A percentile compares a stretch with the other conserved stretches of the same genome.
Conservation (phyloP, 2,797 vertebrate genomes). For the Hoplostethus mediterraneus region DNA sequence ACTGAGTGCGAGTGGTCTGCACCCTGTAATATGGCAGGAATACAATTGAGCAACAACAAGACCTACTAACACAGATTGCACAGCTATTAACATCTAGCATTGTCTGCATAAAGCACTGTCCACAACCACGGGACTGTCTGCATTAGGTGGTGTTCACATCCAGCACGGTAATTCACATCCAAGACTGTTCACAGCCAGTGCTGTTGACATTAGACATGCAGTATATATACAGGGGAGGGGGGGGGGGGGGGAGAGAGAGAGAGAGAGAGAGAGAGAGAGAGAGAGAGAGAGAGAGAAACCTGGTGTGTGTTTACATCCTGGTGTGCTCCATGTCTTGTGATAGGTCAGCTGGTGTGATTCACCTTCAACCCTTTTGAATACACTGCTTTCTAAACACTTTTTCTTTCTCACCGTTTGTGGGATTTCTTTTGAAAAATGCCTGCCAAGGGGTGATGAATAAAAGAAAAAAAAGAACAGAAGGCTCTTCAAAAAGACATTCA, state of each 20-base stretch:
- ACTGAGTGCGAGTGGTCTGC: conserved; percentile 9
- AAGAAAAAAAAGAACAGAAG: too few species aligned
- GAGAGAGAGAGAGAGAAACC: not conserved
- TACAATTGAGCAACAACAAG: conserved; percentile 32
- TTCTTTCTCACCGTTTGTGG: not conserved
- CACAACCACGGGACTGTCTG: not conserved
- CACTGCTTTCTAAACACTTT: conserved; percentile 13
- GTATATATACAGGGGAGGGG: too few species aligned
- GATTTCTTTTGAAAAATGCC: not conserved
- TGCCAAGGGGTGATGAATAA: too few species aligned
- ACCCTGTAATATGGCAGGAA: conserved; percentile 32
- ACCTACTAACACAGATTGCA: conserved; percentile 51
- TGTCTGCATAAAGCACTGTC: not conserved
- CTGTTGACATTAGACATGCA: too few species aligned
- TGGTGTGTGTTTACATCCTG: conserved; percentile 20
- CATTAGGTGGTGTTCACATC: too few species aligned
- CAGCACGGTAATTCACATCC: too few species aligned
- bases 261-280: too few species aligned
- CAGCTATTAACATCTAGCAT: too few species aligned
- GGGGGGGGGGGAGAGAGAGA: too few species aligned
- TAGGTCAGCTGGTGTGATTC: conserved; percentile 39
- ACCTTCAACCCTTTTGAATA: conserved; percentile 37
- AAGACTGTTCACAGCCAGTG: too few species aligned
- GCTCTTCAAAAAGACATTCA: too few species aligned
- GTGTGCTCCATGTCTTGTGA: conserved; percentile 60